These are phyloP conservation scores for Miltochrista miniata DNA, from an alignment of 2,888 invertebrate genomes.

Conservation along the genomic window DNA sequence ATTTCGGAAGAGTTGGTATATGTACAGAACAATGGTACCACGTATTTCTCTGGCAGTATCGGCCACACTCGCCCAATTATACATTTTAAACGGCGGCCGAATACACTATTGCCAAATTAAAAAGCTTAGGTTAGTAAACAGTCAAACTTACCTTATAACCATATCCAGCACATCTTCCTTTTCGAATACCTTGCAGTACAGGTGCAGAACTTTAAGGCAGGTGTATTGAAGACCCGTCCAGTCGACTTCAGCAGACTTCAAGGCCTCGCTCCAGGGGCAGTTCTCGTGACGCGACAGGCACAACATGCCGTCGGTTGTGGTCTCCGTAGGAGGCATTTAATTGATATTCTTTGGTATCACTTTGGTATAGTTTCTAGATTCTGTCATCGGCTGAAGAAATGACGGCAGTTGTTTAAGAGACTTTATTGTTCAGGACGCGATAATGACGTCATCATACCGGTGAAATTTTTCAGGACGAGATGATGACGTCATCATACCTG, in stretches of 20 bases:
- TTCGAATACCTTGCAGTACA: slow-evolving; percentile 95
- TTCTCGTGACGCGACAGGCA: slow-evolving; percentile 85
- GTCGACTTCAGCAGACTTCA: slow-evolving; percentile 82
- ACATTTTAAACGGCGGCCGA: too few relatives aligned
- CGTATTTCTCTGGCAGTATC: too few relatives aligned
- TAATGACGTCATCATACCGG: too few relatives aligned
- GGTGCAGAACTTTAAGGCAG: slow-evolving; percentile 91
- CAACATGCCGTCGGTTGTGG: slow-evolving; percentile 78
- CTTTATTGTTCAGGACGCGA: slow-evolving; percentile 2
- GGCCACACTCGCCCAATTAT: too few relatives aligned
- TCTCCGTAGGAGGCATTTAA: slow-evolving; percentile 81
- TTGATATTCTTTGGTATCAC: slow-evolving; percentile 21
- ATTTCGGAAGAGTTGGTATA: too few relatives aligned
- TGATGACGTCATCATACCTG: too few relatives aligned
- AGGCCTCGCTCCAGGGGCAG: slow-evolving; percentile 84
- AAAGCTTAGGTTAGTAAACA: too few relatives aligned
- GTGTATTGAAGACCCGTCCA: slow-evolving; percentile 94
- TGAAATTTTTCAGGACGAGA: too few relatives aligned
- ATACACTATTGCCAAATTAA: too few relatives aligned
- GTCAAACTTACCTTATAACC: slow-evolving; percentile 87
- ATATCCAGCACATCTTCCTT: slow-evolving; percentile 90
- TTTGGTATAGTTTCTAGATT: slow-evolving; percentile 23
- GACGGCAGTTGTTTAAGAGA: slow-evolving; percentile 15
- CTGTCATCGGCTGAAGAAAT: slow-evolving; percentile 31
- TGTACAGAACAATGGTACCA: too few relatives aligned